Percentiles rank a stretch among this genome's conserved stretches.
Conservation (phyloP, 2,113 vertebrate species). For the Muscicapa adusta region DNA sequence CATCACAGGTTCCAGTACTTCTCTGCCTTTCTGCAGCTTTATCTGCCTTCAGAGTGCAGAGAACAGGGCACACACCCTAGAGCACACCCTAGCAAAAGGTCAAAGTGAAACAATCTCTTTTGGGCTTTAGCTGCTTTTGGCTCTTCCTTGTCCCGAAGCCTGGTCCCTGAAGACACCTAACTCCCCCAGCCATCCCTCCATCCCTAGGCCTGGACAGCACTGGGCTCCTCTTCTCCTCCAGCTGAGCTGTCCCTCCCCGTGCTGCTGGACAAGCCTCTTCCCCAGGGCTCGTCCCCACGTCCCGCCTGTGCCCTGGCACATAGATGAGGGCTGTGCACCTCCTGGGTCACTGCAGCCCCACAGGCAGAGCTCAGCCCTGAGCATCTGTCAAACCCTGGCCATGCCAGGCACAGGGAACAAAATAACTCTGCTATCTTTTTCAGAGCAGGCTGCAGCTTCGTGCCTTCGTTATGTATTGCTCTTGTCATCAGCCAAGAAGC, state of each 20-base stretch:
- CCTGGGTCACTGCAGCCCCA: too few species aligned
- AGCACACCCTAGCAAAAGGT: background rate
- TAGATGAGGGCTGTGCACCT: fast-evolving
- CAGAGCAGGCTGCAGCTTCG: background rate
- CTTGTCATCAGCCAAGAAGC: background rate
- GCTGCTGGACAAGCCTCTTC: fast-evolving
- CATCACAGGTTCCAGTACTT: background rate
- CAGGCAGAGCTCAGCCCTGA: fast-evolving
- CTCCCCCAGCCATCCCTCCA: background rate
- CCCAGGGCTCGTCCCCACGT: background rate
- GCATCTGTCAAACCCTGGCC: background rate
- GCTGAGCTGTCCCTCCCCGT: fast-evolving
- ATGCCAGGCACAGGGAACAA: background rate
- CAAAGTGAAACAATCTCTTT: background rate
- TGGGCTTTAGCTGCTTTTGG: background rate
- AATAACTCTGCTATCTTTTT: background rate
- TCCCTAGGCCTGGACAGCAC: background rate
- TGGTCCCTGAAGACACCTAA: background rate
- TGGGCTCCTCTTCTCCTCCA: background rate
- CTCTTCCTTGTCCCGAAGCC: background rate
- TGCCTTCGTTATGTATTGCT: background rate
- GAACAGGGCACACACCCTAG: fast-evolving
- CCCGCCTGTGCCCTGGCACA: fast-evolving
- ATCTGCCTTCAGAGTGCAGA: background rate
- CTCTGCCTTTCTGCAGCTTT: background rate